Conservation (phyloP, 2,797 vertebrate species). For the Alcedo quadribrachys region DNA sequence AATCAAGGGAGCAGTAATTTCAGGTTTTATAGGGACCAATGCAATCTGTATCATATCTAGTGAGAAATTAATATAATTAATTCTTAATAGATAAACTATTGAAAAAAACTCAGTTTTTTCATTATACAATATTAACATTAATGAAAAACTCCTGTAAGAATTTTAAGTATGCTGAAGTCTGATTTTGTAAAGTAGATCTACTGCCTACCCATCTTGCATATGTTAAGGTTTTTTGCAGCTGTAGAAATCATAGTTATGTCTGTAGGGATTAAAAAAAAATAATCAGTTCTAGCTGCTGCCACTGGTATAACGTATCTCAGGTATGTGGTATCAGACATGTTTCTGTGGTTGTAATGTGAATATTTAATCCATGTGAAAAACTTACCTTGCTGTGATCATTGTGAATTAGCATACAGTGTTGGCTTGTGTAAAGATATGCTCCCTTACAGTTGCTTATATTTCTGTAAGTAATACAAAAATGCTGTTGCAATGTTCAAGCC, state of each 20-base stretch:
- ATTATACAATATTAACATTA: neutral
- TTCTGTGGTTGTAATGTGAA: slow-evolving; percentile 44
- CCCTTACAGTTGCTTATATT: neutral
- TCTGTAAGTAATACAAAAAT: neutral
- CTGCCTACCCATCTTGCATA: neutral
- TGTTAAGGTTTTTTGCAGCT: neutral
- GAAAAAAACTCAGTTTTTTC: neutral
- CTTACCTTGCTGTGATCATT: neutral
- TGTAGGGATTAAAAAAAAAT: neutral
- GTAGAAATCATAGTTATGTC: neutral
- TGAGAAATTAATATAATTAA: neutral
- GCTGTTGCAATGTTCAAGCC: neutral
- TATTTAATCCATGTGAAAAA: slow-evolving; percentile 24
- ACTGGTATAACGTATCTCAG: slow-evolving; percentile 47
- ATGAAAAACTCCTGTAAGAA: neutral
- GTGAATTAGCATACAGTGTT: neutral
- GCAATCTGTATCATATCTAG: neutral
- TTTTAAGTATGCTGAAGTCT: neutral
- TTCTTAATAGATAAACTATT: neutral
- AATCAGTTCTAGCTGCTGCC: neutral
- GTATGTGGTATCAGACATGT: neutral
- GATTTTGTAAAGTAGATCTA: neutral
- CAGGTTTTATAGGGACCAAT: slow-evolving; percentile 24
- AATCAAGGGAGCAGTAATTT: slow-evolving; percentile 1
- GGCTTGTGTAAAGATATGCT: neutral